A percentile compares a stretch with the other conserved stretches of the same genome.
Conservation (phyloP, 2,888 invertebrate genomes). For the Drosophila parthenogenetica region DNA sequence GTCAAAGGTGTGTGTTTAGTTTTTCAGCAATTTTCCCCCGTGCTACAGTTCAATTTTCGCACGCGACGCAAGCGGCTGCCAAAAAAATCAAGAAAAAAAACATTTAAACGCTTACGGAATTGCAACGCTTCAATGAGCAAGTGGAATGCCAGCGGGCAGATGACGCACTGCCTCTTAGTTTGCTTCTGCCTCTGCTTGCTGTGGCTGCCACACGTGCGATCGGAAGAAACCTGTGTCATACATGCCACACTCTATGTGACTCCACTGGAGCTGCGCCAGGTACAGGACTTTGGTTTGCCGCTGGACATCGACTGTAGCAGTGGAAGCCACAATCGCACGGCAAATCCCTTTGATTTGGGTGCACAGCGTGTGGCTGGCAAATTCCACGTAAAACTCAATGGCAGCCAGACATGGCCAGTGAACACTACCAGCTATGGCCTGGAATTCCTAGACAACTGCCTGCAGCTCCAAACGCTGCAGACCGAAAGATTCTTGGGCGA, state of each 20-base stretch:
- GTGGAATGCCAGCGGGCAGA: slow-evolving; percentile 44
- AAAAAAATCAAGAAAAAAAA: slow-evolving; percentile 16
- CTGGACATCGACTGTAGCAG: slow-evolving; percentile 74
- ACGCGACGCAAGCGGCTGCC: slow-evolving; percentile 46
- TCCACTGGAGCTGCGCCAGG: slow-evolving; percentile 36
- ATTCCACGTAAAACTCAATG: slow-evolving; percentile 71
- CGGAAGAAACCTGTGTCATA: slow-evolving; percentile 52
- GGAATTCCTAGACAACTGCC: slow-evolving; percentile 81
- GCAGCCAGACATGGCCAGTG: slow-evolving; percentile 76
- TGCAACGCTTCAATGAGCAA: slow-evolving; percentile 63
- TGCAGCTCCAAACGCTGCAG: slow-evolving; percentile 61
- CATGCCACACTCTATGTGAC: slow-evolving; percentile 63
- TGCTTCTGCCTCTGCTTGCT: slow-evolving; percentile 15
- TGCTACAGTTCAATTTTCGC: slow-evolving; percentile 63
- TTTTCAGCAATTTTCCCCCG: slow-evolving; percentile 49
- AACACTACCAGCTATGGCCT: slow-evolving; percentile 74
- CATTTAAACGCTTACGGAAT: slow-evolving; percentile 10
- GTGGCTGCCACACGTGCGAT: slow-evolving; percentile 34
- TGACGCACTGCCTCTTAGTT: slow-evolving; percentile 57
- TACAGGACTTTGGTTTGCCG: slow-evolving; percentile 67
- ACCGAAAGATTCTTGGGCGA: slow-evolving; percentile 76
- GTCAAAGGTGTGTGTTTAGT: slow-evolving; percentile 43
- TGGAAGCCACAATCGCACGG: not conserved
- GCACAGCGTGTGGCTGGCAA: slow-evolving; percentile 63
- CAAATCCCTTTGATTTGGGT: slow-evolving; percentile 35